Percentiles rank a stretch among this genome's conserved stretches.
Conservation (phyloP, 2,797 vertebrate genomes). For the Rhabdomys pumilio region DNA sequence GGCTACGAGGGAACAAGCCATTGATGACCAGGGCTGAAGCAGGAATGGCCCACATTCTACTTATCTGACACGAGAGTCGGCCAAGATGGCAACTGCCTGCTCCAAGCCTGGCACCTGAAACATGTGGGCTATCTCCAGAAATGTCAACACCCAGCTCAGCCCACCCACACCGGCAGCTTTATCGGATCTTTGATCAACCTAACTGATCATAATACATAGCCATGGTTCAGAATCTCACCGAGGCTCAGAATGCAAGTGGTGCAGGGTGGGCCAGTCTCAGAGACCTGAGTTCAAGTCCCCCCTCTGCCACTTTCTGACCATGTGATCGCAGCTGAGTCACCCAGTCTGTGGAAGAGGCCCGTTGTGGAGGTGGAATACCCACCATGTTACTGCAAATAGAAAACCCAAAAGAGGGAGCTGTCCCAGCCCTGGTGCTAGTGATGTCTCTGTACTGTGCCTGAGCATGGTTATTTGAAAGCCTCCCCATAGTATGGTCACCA, state of each 20-base stretch:
- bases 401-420: no score
- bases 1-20: neutral
- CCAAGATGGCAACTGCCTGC: neutral
- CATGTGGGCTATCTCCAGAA: neutral
- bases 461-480: neutral
- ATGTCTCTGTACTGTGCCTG: neutral
- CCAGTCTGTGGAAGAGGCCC: neutral
- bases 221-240: neutral
- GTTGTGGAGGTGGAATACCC: accelerated
- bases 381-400: neutral
- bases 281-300: neutral
- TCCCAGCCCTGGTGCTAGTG: neutral
- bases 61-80: accelerated
- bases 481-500: neutral
- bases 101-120: neutral
- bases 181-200: neutral
- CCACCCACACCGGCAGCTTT: no score
- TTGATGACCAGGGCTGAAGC: no score
- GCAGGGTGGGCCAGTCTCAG: neutral
- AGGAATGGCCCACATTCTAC: neutral
- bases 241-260: neutral
- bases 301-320: neutral
- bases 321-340: neutral
- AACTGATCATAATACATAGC: neutral
- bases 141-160: neutral